phyloP scores from a whole-genome alignment of 2,888 invertebrate genomes.

The Drosophila mettleri region DNA sequence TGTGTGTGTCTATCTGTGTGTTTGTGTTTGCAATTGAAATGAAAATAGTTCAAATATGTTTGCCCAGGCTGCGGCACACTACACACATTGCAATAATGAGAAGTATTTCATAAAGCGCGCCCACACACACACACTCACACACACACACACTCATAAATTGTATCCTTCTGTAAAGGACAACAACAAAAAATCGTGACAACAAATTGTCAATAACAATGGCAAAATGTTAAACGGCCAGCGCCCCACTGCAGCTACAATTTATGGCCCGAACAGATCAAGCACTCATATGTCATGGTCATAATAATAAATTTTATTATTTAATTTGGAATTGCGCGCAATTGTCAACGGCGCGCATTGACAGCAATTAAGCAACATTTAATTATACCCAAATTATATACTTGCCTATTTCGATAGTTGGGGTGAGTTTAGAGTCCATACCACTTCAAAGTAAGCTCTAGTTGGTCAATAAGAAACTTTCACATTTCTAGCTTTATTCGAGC shows the following conservation, averaged over 20 bases:
- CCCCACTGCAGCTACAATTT: constrained; percentile 59
- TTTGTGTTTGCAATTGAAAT: constrained; percentile 76
- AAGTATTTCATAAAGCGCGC: constrained; percentile 75
- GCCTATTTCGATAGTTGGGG: background rate
- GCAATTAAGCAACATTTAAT: constrained; percentile 11
- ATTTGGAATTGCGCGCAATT: constrained; percentile 58
- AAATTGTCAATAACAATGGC: constrained; percentile 78
- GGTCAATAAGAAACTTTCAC: too few relatives aligned
- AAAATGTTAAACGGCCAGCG: constrained; percentile 62
- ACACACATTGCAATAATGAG: constrained; percentile 60
- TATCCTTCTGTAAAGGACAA: constrained; percentile 24
- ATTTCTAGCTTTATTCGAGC: background rate
- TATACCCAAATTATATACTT: background rate
- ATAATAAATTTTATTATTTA: constrained; percentile 76
- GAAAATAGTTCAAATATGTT: constrained; percentile 79
- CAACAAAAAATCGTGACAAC: constrained; percentile 63
- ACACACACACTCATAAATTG: constrained; percentile 61
- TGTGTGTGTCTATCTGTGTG: background rate
- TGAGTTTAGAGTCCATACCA: background rate
- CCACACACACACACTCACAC: background rate
- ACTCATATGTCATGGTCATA: constrained; percentile 66
- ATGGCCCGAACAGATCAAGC: constrained; percentile 72
- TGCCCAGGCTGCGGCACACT: constrained; percentile 47
- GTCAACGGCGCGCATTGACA: background rate
- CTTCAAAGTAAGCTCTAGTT: background rate